Conservation (phyloP, 2,888 invertebrate genomes). For the Chloroclystis v-ata region DNA sequence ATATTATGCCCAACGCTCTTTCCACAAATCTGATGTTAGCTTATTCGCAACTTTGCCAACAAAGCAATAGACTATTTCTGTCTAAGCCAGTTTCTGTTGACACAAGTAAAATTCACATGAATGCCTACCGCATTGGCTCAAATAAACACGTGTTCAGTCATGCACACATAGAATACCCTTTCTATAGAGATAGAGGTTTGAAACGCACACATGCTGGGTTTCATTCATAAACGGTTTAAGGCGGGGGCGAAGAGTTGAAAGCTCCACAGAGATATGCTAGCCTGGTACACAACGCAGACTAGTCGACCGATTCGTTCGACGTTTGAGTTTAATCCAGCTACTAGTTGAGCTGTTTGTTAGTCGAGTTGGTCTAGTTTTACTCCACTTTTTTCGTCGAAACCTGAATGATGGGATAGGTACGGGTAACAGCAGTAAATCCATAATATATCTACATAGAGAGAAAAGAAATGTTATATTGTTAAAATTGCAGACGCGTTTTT, state of each 20-base stretch:
- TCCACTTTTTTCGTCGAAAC: too few relatives aligned
- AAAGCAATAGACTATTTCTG: slow-evolving; percentile 70
- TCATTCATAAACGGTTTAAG: slow-evolving; percentile 61
- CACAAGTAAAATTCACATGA: slow-evolving; percentile 74
- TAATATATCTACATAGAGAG: too few relatives aligned
- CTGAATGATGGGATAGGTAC: not conserved
- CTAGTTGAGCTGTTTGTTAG: slow-evolving; percentile 16
- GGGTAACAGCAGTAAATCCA: not conserved
- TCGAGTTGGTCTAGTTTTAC: too few relatives aligned
- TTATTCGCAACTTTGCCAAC: slow-evolving; percentile 57
- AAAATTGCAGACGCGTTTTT: too few relatives aligned
- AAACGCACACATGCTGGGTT: slow-evolving; percentile 50
- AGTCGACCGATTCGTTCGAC: slow-evolving; percentile 68
- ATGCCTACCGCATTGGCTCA: slow-evolving; percentile 67
- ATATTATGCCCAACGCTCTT: slow-evolving; percentile 19
- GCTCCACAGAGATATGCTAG: slow-evolving; percentile 45
- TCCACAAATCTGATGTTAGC: slow-evolving; percentile 25
- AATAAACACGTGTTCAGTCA: slow-evolving; percentile 66
- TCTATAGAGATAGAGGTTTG: slow-evolving; percentile 25
- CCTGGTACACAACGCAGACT: slow-evolving; percentile 62
- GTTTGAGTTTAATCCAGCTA: slow-evolving; percentile 38
- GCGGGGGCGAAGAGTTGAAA: slow-evolving; percentile 51
- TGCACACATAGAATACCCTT: slow-evolving; percentile 39
- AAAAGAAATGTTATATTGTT: too few relatives aligned
- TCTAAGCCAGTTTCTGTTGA: slow-evolving; percentile 65